These are phyloP conservation scores for Polyommatus icarus DNA, from an alignment of 2,888 invertebrate species.

Conservation along the genomic window DNA sequence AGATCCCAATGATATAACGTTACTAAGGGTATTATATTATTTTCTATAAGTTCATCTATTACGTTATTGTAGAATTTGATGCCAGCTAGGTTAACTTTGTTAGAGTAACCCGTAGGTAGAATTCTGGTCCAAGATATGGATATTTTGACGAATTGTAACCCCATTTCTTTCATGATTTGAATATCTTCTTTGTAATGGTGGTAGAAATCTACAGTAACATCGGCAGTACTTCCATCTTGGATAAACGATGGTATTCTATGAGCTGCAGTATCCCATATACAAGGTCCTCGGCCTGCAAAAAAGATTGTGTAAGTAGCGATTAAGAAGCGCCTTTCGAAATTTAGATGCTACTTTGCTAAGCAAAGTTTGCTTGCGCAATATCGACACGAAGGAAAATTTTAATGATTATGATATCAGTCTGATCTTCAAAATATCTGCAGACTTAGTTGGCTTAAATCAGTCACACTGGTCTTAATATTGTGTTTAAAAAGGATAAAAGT, in stretches of 20 bases:
- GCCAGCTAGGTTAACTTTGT: slow-evolving; percentile 74
- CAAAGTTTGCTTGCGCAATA: no score
- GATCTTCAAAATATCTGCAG: no score
- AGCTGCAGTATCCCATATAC: slow-evolving; percentile 36
- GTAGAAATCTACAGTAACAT: slow-evolving; percentile 84
- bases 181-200: slow-evolving; percentile 80
- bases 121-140: slow-evolving; percentile 84
- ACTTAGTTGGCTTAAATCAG: no score
- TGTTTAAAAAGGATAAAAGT: no score
- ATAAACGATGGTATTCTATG: slow-evolving; percentile 32
- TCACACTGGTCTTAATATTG: no score
- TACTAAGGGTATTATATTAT: slow-evolving; percentile 77
- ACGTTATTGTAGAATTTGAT: slow-evolving; percentile 81
- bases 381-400: no score
- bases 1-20: slow-evolving; percentile 81
- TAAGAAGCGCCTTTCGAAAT: neutral
- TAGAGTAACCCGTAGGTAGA: slow-evolving; percentile 79
- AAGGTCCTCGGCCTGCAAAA: slow-evolving; percentile 36
- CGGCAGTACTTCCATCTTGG: slow-evolving; percentile 58
- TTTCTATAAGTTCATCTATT: slow-evolving; percentile 75
- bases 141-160: slow-evolving; percentile 78
- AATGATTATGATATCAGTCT: no score
- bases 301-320: neutral
- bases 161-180: slow-evolving; percentile 62
- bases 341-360: no score